phyloP scores from a whole-genome alignment of 2,113 vertebrate genomes.

The Gobiocypris rarus region DNA sequence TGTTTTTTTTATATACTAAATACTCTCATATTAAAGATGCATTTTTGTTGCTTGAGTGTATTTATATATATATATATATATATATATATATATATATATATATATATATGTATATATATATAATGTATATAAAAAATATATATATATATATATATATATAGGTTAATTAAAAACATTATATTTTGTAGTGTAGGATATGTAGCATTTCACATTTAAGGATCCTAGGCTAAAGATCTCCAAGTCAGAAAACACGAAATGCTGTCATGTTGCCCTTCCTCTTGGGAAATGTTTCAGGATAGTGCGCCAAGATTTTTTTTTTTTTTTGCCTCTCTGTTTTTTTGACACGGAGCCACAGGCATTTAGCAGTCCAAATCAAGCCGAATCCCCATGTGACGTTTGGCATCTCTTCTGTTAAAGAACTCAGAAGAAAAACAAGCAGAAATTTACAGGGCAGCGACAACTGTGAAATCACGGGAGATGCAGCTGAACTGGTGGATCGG shows the following conservation, averaged over 20 bases:
- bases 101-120: too few relatives aligned
- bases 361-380: constrained; percentile 39
- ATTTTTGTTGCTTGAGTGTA: too few relatives aligned
- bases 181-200: neutral
- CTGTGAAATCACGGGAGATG: constrained; percentile 75
- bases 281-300: neutral
- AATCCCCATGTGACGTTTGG: constrained; percentile 63
- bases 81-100: too few relatives aligned
- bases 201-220: neutral
- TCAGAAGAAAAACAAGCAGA: constrained; percentile 45
- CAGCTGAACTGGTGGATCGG: constrained; percentile 69
- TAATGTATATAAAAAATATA: too few relatives aligned
- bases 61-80: too few relatives aligned
- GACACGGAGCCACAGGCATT: constrained; percentile 30
- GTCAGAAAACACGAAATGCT: constrained; percentile 1
- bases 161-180: neutral
- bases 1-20: too few relatives aligned
- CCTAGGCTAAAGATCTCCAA: neutral
- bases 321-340: constrained; percentile 10
- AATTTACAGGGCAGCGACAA: constrained; percentile 68
- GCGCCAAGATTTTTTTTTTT: neutral
- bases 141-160: too few relatives aligned
- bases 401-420: constrained; percentile 57
- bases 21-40: too few relatives aligned
- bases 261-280: constrained; percentile 18